Conservation (phyloP, 2,113 vertebrate genomes). For the Scomber japonicus region DNA sequence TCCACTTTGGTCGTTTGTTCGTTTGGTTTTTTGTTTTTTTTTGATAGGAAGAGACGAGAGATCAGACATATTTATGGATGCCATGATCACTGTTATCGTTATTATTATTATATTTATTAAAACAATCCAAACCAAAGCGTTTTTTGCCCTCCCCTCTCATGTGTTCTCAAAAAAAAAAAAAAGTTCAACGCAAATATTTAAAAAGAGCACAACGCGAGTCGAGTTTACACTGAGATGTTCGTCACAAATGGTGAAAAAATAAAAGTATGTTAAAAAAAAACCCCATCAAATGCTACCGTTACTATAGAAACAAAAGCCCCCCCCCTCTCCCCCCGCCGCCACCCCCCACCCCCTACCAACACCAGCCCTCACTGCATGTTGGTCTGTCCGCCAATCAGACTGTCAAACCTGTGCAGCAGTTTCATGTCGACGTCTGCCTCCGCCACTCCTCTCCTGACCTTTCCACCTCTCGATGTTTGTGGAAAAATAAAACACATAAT, state of each 20-base stretch:
- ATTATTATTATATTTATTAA: slow-evolving; percentile 29
- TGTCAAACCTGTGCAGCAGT: slow-evolving; percentile 1
- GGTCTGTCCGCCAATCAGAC: slow-evolving; percentile 54
- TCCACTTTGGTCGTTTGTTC: too few relatives aligned
- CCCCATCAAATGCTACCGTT: background rate
- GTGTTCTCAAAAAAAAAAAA: slow-evolving; percentile 66
- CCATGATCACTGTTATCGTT: slow-evolving; percentile 54
- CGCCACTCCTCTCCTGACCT: slow-evolving; percentile 17
- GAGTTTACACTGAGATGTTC: slow-evolving; percentile 71
- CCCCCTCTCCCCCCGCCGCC: too few relatives aligned
- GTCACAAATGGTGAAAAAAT: slow-evolving; percentile 24
- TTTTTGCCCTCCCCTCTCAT: slow-evolving; percentile 45
- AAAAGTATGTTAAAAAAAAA: background rate
- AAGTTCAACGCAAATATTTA: slow-evolving; percentile 54
- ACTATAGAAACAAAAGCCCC: slow-evolving; percentile 7
- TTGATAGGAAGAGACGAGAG: slow-evolving; percentile 15
- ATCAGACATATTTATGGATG: slow-evolving; percentile 46
- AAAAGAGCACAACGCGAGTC: slow-evolving; percentile 82
- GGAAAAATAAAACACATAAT: slow-evolving; percentile 38
- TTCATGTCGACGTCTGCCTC: slow-evolving; percentile 25
- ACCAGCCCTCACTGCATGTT: slow-evolving; percentile 61
- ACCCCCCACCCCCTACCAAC: slow-evolving; percentile 29
- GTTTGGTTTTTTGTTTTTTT: too few relatives aligned
- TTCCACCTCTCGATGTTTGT: slow-evolving; percentile 48
- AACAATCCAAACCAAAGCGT: slow-evolving; percentile 74